phyloP scores from a whole-genome alignment of 2,113 vertebrate species.

The Potamarius usumacintae region DNA sequence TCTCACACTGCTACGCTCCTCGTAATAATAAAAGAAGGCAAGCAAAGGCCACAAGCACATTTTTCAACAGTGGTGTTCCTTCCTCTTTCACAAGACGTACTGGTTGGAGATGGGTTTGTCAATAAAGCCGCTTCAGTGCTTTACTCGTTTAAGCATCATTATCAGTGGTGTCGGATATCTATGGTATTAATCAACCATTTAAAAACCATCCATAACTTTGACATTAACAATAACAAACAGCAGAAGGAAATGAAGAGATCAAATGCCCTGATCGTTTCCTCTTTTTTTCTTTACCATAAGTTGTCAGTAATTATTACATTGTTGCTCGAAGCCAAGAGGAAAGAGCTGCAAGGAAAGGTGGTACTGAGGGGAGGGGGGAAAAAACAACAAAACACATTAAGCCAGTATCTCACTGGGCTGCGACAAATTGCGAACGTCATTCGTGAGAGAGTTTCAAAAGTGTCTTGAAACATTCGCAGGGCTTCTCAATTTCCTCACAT shows the following conservation, averaged over 20 bases:
- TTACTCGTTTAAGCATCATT: constrained; percentile 18
- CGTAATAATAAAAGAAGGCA: constrained; percentile 50
- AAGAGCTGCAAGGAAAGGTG: background rate
- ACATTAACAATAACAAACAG: background rate
- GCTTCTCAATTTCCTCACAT: too few relatives aligned
- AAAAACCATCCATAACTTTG: background rate
- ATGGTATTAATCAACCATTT: background rate
- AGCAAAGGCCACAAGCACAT: background rate
- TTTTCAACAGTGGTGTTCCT: background rate
- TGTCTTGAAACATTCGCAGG: too few relatives aligned
- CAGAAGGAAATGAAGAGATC: background rate
- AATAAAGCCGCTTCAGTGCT: constrained; percentile 1
- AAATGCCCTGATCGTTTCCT: background rate
- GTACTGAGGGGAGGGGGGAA: background rate
- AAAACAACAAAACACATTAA: background rate
- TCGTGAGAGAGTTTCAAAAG: too few relatives aligned
- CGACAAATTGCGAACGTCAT: too few relatives aligned
- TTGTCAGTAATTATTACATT: background rate
- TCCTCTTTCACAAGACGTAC: background rate
- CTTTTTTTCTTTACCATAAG: background rate
- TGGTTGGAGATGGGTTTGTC: constrained; percentile 10
- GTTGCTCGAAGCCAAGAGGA: background rate
- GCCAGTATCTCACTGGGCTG: too few relatives aligned
- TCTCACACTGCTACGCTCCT: constrained; percentile 46
- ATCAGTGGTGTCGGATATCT: background rate